phyloP scores from a whole-genome alignment of 2,113 vertebrate species.

The Trichechus manatus region DNA sequence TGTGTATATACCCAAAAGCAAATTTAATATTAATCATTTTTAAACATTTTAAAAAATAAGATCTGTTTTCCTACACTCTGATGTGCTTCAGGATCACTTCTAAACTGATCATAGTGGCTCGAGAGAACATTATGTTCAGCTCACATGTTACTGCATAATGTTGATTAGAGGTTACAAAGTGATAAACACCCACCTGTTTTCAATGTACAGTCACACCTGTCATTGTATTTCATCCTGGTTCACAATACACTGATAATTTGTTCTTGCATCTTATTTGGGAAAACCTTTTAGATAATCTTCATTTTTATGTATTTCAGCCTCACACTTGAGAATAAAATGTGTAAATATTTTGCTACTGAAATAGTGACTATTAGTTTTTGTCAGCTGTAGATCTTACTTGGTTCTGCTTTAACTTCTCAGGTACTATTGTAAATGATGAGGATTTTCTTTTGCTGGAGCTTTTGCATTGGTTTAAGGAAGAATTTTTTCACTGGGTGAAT shows the following conservation, averaged over 20 bases:
- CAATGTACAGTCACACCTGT: neutral
- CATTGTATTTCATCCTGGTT: neutral
- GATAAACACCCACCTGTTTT: rapidly evolving
- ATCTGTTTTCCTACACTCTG: neutral
- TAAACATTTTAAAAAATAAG: constrained; percentile 28
- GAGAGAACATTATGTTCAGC: neutral
- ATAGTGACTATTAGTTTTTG: neutral
- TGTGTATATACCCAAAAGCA: neutral
- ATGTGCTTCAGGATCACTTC: neutral
- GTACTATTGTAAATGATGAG: constrained; percentile 89
- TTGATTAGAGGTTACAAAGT: neutral
- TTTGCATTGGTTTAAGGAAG: constrained; percentile 95
- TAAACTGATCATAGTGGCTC: neutral
- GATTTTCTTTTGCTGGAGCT: constrained; percentile 96
- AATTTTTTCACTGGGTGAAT: constrained; percentile 97
- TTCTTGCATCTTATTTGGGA: neutral
- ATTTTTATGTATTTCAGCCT: neutral
- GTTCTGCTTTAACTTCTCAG: constrained; percentile 86
- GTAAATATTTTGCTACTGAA: neutral
- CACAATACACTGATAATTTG: neutral
- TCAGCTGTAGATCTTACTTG: constrained; percentile 28
- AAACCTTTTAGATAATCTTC: neutral
- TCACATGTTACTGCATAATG: neutral
- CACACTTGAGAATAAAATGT: neutral
- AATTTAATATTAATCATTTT: neutral